Percentiles rank a stretch among this genome's conserved stretches.
phyloP scores from a whole-genome alignment of 64 coral and sea anemone species.

The Dendrophyllia cribrosa region DNA sequence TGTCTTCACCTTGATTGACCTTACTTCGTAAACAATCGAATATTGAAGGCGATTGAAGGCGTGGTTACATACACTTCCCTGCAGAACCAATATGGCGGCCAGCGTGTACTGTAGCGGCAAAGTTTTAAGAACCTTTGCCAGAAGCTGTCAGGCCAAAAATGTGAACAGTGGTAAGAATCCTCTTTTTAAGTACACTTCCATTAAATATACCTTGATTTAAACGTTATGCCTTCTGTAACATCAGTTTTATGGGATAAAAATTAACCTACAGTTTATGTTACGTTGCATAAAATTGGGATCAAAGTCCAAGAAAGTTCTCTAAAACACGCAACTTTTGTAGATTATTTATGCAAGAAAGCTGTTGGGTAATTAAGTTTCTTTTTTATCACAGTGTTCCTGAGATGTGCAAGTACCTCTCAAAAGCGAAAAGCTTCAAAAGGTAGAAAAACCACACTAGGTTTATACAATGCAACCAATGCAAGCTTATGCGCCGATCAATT shows the following conservation, averaged over 20 bases:
- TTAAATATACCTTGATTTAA: not conserved
- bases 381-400: conserved; percentile 24
- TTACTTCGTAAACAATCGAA: conserved; percentile 36
- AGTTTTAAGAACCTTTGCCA: conserved; percentile 60
- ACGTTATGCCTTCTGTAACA: not conserved
- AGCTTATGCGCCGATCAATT: no score
- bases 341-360: not conserved
- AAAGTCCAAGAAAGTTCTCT: conserved; percentile 18
- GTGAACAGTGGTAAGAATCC: conserved; percentile 31
- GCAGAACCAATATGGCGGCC: conserved; percentile 55
- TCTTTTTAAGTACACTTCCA: not conserved
- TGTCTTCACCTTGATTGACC: conserved; percentile 15
- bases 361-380: not conserved
- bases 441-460: not conserved
- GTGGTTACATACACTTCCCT: conserved; percentile 55
- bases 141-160: conserved; percentile 29
- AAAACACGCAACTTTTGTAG: not conserved
- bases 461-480: no score
- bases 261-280: not conserved
- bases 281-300: not conserved
- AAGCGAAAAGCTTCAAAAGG: conserved; percentile 52
- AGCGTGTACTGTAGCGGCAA: conserved; percentile 61
- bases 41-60: conserved; percentile 66
- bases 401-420: conserved; percentile 72
- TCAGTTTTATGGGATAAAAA: not conserved